Conservation (phyloP, 2,797 vertebrate species). For the Sebastes steindachneri region DNA sequence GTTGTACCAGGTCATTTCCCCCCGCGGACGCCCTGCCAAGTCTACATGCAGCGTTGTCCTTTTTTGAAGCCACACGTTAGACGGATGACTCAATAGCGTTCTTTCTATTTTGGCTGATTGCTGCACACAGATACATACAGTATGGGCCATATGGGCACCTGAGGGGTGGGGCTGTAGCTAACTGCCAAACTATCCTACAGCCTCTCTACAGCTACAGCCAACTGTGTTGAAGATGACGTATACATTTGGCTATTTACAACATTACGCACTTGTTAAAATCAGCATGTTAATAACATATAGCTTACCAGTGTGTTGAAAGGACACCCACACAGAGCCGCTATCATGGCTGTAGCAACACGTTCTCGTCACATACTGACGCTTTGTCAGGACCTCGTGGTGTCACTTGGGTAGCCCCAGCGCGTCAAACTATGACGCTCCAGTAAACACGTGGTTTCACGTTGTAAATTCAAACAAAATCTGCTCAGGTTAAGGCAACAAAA, state of each 20-base stretch:
- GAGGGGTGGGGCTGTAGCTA: slow-evolving; percentile 24
- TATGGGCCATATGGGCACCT: slow-evolving; percentile 67
- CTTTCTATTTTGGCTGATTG: slow-evolving; percentile 37
- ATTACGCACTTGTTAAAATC: neutral
- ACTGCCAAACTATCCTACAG: slow-evolving; percentile 41
- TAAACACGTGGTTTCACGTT: too few species aligned
- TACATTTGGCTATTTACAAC: neutral
- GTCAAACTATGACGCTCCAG: too few species aligned
- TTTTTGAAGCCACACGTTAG: slow-evolving; percentile 18
- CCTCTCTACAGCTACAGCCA: neutral
- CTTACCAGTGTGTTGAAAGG: neutral
- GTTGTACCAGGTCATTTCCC: neutral
- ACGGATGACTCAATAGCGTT: slow-evolving; percentile 56
- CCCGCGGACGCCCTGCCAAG: neutral
- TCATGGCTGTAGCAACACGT: neutral
- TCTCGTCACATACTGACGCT: too few species aligned
- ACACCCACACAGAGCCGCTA: neutral
- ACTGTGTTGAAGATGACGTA: neutral
- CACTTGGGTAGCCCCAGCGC: too few species aligned
- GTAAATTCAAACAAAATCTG: too few species aligned
- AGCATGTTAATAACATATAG: neutral
- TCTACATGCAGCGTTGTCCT: neutral
- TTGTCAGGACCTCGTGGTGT: too few species aligned
- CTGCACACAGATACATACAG: slow-evolving; percentile 26
- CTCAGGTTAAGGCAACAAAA: too few species aligned